Base-by-base conservation (phyloP, 2,797 vertebrate genomes). In the Diplodus puntazzo region DNA sequence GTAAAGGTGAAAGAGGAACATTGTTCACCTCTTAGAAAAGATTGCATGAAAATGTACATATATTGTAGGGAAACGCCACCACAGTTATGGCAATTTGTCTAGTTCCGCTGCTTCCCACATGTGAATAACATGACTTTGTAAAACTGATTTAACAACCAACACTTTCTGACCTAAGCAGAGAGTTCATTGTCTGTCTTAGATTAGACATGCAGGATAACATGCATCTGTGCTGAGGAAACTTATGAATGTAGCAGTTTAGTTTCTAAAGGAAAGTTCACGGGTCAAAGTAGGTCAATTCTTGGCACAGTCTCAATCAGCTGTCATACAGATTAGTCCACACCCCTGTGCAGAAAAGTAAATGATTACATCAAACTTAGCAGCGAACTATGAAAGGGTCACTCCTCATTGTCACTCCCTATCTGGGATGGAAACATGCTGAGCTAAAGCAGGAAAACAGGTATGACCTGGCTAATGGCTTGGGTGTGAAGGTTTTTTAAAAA, bases 321-420 rank as follows among this genome's bases (percentile, higher is more conserved):
- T 23, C 25, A 11, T 3, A 5, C 21, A 66, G 42, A 16, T 43
- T 17, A 13, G 16, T 21, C 16, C 61, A 42, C 39, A 9, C 34
- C 34, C 34, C 34, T 54, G 74, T 64, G 27, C 7, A 49, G 25
- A 59, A 30, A 5, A 42, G 62, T 66, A 25, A 83, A 79, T 77
- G 20, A 73, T 68, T 75, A 68, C 17, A 30, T 55, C 46, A 43
- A 23, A 49, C 43, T 43, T 63, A 67, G 49, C 59, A 54, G 42
- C 75, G 66, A 78, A 69, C 79, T 57, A 20, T 34, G 34, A 68
- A 66, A 59, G 11, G 13, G 12, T 45, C 42, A 43, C 7, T 34
- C 8, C 34, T 34, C 34, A 9, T 9, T 9, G 34, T 34, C 34
- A 8, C 34, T 34, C 8, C 34, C 34, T 34, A 1, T 34, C 34